Evolutionary conservation across 2,797 vertebrate genomes (phyloP).

Genomic region (Nyctibius grandis): DNA sequence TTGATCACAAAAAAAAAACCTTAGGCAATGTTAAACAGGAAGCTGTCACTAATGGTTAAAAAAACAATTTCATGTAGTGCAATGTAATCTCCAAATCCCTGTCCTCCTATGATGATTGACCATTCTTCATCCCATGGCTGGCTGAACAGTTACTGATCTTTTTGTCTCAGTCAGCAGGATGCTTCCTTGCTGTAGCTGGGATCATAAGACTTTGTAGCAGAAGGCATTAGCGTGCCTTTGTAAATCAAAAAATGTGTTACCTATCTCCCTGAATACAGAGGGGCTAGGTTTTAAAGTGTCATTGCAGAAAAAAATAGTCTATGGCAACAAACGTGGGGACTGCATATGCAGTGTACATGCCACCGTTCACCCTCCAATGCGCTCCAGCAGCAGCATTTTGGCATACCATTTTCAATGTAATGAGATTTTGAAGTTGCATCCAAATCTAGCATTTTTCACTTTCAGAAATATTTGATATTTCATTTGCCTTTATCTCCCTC

Average conservation of each 20-base stretch:
- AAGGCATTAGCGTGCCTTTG: not conserved
- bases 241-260: not conserved
- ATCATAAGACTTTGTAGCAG: not conserved
- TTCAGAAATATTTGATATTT: not conserved
- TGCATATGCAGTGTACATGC: rapidly evolving
- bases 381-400: not conserved
- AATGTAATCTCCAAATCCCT: not conserved
- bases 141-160: not conserved
- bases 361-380: rapidly evolving
- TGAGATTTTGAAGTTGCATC: not conserved
- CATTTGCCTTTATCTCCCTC: not conserved
- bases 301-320: not conserved
- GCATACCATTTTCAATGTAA: not conserved
- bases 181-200: not conserved
- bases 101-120: not conserved
- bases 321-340: not conserved
- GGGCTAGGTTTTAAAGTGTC: not conserved
- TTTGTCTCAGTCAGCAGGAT: not conserved
- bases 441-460: not conserved
- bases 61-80: not conserved
- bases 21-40: not conserved
- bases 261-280: not conserved
- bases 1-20: not conserved
- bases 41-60: not conserved
- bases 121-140: not conserved